Conservation (phyloP, 2,797 vertebrate species). For the Poecilia gillii region DNA sequence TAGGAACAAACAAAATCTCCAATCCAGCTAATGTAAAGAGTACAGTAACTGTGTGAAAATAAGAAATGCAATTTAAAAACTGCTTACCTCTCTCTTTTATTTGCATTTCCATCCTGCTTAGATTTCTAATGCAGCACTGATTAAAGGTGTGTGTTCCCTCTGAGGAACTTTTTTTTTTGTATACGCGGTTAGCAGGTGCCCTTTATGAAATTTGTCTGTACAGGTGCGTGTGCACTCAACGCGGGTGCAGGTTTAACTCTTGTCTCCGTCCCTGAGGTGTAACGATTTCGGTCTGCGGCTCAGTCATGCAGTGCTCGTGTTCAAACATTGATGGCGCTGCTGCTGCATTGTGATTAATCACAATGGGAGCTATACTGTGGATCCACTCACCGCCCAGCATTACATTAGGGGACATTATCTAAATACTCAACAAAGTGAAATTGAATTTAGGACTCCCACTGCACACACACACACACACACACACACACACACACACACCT, state of each 20-base stretch:
- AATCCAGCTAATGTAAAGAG: background rate
- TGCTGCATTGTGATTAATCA: conserved; percentile 68
- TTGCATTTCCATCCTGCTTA: background rate
- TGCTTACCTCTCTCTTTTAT: background rate
- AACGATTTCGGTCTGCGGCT: conserved; percentile 10
- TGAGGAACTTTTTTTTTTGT: background rate
- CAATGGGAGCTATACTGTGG: conserved; percentile 42
- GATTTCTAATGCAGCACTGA: background rate
- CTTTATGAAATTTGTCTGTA: background rate
- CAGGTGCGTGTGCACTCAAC: background rate
- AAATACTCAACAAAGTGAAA: conserved; percentile 82
- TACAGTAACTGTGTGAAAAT: background rate
- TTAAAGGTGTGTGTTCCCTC: background rate
- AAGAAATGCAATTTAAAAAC: background rate
- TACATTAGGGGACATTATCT: conserved; percentile 80
- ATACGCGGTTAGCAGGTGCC: background rate
- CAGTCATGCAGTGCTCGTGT: conserved; percentile 39
- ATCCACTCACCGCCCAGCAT: conserved; percentile 63
- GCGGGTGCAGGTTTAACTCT: conserved; percentile 14
- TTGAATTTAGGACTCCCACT: conserved; percentile 74
- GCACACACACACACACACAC: conserved; percentile 9
- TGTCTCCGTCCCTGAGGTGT: conserved; percentile 27
- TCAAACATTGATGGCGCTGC: conserved; percentile 73
- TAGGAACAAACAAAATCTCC: background rate
- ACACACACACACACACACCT: background rate